Conservation (phyloP, 2,888 invertebrate genomes). For the Heliconius sara region DNA sequence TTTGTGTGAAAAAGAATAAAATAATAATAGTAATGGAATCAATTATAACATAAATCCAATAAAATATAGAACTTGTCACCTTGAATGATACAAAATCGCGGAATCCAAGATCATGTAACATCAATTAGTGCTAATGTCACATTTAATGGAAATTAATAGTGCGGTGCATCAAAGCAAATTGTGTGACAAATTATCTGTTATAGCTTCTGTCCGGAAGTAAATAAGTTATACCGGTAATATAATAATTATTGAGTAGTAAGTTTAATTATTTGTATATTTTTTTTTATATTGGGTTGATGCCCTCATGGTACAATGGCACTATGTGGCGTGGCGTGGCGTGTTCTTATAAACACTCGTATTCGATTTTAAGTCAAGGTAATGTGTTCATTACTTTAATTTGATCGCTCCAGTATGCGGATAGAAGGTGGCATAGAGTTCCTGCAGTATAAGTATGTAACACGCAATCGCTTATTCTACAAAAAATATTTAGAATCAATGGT, state of each 20-base stretch:
- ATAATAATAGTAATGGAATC: not conserved
- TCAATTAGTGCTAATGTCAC: slow-evolving; percentile 31
- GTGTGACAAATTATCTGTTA: slow-evolving; percentile 38
- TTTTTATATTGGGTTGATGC: no score
- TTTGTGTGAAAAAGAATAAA: not conserved
- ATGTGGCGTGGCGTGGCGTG: no score
- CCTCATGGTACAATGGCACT: no score
- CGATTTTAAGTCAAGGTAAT: no score
- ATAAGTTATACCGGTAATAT: not conserved
- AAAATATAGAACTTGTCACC: not conserved
- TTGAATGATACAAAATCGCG: not conserved
- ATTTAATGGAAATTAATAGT: slow-evolving; percentile 37
- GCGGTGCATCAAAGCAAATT: slow-evolving; percentile 26
- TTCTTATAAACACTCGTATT: no score
- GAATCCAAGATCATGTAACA: not conserved
- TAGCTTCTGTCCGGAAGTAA: slow-evolving; percentile 10
- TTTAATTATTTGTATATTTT: not conserved
- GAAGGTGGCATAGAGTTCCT: no score
- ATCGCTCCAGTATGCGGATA: no score
- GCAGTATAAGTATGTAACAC: no score
- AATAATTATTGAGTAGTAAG: not conserved
- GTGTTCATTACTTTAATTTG: no score
- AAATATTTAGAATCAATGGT: no score
- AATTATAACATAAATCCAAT: not conserved
- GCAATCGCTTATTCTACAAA: no score